Evolutionary conservation across 2,888 invertebrate species (phyloP), one percentile per base, ranked within the genome.

Genomic region (Emmelina monodactyla): DNA sequence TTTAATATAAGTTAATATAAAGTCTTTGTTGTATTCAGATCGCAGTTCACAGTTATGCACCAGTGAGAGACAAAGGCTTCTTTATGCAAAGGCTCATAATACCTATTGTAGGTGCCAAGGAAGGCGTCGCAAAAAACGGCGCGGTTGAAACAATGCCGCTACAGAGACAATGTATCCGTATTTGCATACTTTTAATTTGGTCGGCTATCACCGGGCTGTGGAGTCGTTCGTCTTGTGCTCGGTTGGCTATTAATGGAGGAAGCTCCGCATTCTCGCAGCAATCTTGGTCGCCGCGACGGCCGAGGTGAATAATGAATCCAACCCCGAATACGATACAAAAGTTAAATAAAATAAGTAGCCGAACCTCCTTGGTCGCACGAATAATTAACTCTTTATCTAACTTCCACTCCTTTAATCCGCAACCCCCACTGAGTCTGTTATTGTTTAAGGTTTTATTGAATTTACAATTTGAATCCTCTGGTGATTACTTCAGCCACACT

Each of bases 361-460:
- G n/a, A n/a, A n/a, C n/a, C n/a, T n/a, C n/a, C n/a, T n/a, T n/a
- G n/a, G n/a, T n/a, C n/a, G n/a, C n/a, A n/a, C n/a, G n/a, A n/a
- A n/a, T n/a, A n/a, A n/a, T n/a, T n/a, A n/a, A n/a, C n/a, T n/a
- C n/a, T n/a, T n/a, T n/a, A n/a, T n/a, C n/a, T n/a, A n/a, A n/a
- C 10, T 32, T 35, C 16, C 22, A 31, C 2, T 16, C 15, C 19
- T 14, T 43, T 39, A 39, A 45, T 42, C 44, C 41, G 48, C 35
- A 39, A 33, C 41, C 45, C 38, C 41, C 44, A 53, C 60, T 62
- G 55, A 63, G 49, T 50, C 48, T 44, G 54, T 67, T 62, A 63
- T 69, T 70, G 68, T 69, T 57, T 56, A 48, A 58, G 53, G 53
- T 64, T 55, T 63, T 59, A 61, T 63, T 63, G 55, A 60, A 59